These are phyloP conservation scores for Esox masquinongy DNA, from an alignment of 2,797 vertebrate species.

Conservation along the genomic window DNA sequence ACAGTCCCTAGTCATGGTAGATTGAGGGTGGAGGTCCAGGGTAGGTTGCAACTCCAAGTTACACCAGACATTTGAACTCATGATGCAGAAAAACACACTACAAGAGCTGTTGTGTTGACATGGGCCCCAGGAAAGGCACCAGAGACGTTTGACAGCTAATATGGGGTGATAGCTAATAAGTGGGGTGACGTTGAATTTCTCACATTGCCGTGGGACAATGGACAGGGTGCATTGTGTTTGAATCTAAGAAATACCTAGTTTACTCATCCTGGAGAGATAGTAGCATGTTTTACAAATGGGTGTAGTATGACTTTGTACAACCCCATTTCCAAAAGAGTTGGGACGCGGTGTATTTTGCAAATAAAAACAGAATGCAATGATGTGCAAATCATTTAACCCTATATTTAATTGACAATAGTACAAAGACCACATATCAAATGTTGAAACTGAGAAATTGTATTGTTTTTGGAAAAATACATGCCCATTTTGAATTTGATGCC, in stretches of 20 bases:
- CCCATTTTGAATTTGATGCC: no score
- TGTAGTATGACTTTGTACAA: background rate
- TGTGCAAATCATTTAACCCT: no score
- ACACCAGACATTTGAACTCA: slow-evolving; percentile 32
- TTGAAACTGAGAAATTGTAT: no score
- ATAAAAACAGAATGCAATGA: no score
- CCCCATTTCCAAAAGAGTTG: no score
- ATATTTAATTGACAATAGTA: no score
- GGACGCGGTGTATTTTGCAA: no score
- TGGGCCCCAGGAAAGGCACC: slow-evolving; percentile 33
- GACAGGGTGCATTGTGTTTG: slow-evolving; percentile 34
- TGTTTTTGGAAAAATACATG: no score
- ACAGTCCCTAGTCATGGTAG: background rate
- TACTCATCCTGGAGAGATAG: slow-evolving; percentile 4
- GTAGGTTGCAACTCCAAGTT: background rate
- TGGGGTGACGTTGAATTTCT: slow-evolving; percentile 46
- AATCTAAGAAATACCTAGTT: slow-evolving; percentile 13
- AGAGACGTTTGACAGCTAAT: slow-evolving; percentile 34
- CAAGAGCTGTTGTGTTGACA: slow-evolving; percentile 38
- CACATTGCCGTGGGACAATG: slow-evolving; percentile 30
- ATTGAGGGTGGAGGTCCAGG: background rate
- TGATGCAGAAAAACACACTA: slow-evolving; percentile 22
- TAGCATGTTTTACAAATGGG: background rate
- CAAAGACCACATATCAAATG: no score
- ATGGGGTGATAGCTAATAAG: no score